These are phyloP conservation scores for Apis mellifera DNA, from an alignment of 1,140 invertebrate species.

Conservation along the genomic window Amel_HAv3.1 CM009942.2:10900501-10901000, in stretches of 20 bases:
- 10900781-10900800: not conserved
- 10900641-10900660: conserved; percentile 1
- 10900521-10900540: conserved; percentile 43
- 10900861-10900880: not conserved
- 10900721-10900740: conserved; percentile 35
- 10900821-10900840: not conserved
- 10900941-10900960: too few species aligned
- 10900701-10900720: conserved; percentile 46
- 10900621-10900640: not conserved
- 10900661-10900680: conserved; percentile 56
- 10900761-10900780: too few species aligned
- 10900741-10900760: not conserved
- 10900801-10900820: not conserved
- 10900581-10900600: conserved; percentile 30
- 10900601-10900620: conserved; percentile 36
- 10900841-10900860: not conserved
- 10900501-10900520: conserved; percentile 38
- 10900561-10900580: not conserved
- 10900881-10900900: not conserved
- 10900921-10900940: too few species aligned
- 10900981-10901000: too few species aligned
- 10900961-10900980: too few species aligned
- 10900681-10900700: conserved; percentile 50
- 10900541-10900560: conserved; percentile 27
- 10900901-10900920: not conserved